These are phyloP conservation scores for Ophioderma brevispina DNA, from an alignment of 35 echinoderm and acorn worm species.

Conservation along the genomic window DNA sequence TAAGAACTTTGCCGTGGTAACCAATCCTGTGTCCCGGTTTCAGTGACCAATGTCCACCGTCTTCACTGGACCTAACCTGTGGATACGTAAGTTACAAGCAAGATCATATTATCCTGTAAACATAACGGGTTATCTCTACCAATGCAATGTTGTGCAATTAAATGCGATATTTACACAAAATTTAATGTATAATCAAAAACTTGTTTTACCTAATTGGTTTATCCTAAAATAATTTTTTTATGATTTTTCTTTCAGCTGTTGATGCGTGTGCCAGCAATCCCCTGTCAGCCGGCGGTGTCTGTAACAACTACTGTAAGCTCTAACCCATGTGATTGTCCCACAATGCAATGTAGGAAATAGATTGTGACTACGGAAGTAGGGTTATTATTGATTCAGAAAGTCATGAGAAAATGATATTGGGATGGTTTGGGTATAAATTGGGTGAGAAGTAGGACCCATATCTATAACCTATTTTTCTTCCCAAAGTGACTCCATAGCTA, in stretches of 20 bases:
- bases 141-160: no score
- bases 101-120: neutral
- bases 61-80: constrained; percentile 51
- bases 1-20: constrained; percentile 43
- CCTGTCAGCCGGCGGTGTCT: constrained; percentile 59
- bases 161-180: no score
- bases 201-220: neutral
- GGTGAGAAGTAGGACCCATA: no score
- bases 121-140: no score
- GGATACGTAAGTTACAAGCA: constrained; percentile 55
- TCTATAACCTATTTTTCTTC: neutral
- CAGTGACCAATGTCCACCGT: constrained; percentile 34
- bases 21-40: constrained; percentile 7
- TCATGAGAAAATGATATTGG: no score
- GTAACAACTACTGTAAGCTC: constrained; percentile 58
- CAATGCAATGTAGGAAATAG: constrained; percentile 59
- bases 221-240: neutral
- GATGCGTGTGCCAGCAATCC: constrained; percentile 36
- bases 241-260: constrained; percentile 51
- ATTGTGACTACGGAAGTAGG: constrained; percentile 72
- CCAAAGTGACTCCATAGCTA: no score
- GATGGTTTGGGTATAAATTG: no score
- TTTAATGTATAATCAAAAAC: no score
- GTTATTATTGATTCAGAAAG: neutral
- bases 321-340: constrained; percentile 56